Conservation (phyloP, 2,113 vertebrate species). For the Chionomys nivalis region DNA sequence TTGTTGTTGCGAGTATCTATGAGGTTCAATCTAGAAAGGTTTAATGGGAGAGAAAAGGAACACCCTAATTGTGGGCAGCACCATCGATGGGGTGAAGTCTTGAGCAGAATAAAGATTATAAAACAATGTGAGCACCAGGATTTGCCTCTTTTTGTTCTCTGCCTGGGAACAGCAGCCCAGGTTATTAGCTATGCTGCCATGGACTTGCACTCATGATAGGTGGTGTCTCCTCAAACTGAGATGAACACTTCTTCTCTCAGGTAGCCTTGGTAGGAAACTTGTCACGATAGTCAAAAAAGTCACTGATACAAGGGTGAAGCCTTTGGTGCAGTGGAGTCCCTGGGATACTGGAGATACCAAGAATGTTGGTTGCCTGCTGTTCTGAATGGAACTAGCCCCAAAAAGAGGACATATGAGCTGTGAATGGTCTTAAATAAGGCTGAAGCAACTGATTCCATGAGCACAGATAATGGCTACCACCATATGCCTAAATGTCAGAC, state of each 20-base stretch:
- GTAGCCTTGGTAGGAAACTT: not conserved
- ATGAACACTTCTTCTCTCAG: not conserved
- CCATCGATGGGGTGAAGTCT: too few species aligned
- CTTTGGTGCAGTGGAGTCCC: not conserved
- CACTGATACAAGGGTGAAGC: not conserved
- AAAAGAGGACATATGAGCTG: not conserved
- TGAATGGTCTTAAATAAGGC: too few species aligned
- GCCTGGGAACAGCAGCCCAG: not conserved
- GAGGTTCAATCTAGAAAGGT: not conserved
- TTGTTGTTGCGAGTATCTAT: not conserved
- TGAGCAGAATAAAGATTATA: not conserved
- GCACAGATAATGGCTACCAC: not conserved
- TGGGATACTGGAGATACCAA: not conserved
- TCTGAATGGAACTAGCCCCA: not conserved
- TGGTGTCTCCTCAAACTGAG: not conserved
- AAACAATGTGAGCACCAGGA: too few species aligned
- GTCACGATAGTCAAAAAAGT: not conserved
- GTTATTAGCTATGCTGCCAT: not conserved
- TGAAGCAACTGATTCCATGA: not conserved
- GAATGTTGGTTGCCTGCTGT: not conserved
- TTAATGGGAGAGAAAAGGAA: too few species aligned
- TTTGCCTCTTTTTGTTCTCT: not conserved
- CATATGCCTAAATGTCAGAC: too few species aligned
- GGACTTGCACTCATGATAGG: accelerated
- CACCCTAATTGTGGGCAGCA: not conserved